These are phyloP conservation scores for Scrobipalpa atriplicella DNA, from an alignment of 2,888 invertebrate species.

Conservation along the genomic window DNA sequence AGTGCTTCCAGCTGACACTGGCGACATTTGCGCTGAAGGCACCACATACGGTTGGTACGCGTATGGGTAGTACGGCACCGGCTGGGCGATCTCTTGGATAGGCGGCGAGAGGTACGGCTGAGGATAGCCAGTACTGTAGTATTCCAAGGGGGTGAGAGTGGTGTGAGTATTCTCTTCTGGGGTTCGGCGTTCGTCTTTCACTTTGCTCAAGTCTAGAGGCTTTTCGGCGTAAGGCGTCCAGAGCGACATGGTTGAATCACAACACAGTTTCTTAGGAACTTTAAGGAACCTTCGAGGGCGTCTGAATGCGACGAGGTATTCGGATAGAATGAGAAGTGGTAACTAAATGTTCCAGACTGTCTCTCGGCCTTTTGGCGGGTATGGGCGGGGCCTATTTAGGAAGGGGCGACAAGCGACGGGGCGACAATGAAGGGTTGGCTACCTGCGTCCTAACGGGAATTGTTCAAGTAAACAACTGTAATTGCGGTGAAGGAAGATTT, in stretches of 20 bases:
- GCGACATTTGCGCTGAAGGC: constrained; percentile 31
- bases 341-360: constrained; percentile 35
- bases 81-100: background rate
- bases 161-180: background rate
- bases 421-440: constrained; percentile 15
- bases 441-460: constrained; percentile 24
- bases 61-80: background rate
- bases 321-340: constrained; percentile 40
- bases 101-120: constrained; percentile 9
- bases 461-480: constrained; percentile 15
- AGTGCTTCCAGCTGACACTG: constrained; percentile 41
- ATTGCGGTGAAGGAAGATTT: background rate
- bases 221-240: constrained; percentile 69
- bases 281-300: constrained; percentile 28
- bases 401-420: constrained; percentile 34
- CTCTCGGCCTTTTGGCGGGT: constrained; percentile 38
- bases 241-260: constrained; percentile 53
- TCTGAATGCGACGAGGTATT: constrained; percentile 32
- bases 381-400: constrained; percentile 36
- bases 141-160: background rate
- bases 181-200: constrained; percentile 12
- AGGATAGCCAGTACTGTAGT: constrained; percentile 3
- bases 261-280: background rate
- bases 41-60: background rate
- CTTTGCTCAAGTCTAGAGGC: constrained; percentile 55